A percentile compares a stretch with the other conserved stretches of the same genome.
These are phyloP conservation scores for Australoheros scitulus DNA, from an alignment of 2,113 vertebrate genomes.

Conservation along the genomic window DNA sequence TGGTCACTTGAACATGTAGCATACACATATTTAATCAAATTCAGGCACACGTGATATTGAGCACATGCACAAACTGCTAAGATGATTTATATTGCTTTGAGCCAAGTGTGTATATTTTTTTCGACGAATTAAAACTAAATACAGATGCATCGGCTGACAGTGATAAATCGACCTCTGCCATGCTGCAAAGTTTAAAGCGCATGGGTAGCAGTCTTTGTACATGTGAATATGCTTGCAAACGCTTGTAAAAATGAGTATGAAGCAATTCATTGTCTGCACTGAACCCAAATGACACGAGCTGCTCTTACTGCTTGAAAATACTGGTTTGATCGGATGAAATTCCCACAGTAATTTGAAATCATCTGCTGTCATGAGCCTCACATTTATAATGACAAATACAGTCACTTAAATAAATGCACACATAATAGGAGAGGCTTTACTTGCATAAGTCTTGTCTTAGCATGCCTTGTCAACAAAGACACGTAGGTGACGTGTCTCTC, in stretches of 20 bases:
- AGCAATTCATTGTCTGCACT: background rate
- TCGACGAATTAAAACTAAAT: background rate
- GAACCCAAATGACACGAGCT: background rate
- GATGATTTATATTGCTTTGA: background rate
- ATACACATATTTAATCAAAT: background rate
- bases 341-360: constrained; percentile 15
- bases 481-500: background rate
- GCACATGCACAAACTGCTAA: background rate
- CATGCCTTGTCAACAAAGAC: constrained; percentile 26
- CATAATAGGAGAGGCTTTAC: background rate
- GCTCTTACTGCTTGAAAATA: constrained; percentile 4
- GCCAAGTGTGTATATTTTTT: background rate
- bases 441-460: constrained; percentile 10
- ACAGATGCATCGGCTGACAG: background rate
- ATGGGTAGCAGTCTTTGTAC: background rate
- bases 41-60: background rate
- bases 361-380: background rate
- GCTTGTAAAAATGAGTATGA: background rate
- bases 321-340: constrained; percentile 3
- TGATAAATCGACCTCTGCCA: background rate
- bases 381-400: background rate
- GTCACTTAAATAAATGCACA: background rate
- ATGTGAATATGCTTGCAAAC: background rate
- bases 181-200: background rate
- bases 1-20: constrained; percentile 33